A percentile compares a stretch with the other conserved stretches of the same genome.
These are phyloP conservation scores for Nephrotoma guestfalica DNA, from an alignment of 2,888 invertebrate genomes.

Conservation along the genomic window DNA sequence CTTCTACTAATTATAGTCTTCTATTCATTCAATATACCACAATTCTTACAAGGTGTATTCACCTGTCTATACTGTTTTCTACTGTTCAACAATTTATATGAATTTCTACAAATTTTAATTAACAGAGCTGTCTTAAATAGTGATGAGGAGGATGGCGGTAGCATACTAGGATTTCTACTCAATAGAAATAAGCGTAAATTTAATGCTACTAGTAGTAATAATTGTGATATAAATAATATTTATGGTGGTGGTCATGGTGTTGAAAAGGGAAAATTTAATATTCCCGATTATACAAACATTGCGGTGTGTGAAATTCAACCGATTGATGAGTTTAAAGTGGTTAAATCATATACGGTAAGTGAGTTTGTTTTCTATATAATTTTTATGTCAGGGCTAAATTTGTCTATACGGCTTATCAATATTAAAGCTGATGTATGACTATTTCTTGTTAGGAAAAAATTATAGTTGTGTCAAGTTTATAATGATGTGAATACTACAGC, in stretches of 20 bases:
- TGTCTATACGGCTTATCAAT: not conserved
- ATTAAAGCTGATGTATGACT: not conserved
- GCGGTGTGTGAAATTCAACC: conserved; percentile 41
- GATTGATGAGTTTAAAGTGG: conserved; percentile 39
- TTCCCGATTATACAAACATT: conserved; percentile 26
- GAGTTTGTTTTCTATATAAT: not conserved
- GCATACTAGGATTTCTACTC: no score
- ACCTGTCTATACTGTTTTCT: conserved; percentile 22
- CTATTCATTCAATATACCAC: conserved; percentile 16
- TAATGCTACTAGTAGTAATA: not conserved
- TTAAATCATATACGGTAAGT: conserved; percentile 34
- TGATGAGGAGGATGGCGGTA: not conserved
- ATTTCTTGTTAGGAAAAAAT: no score
- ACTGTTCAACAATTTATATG: conserved; percentile 16
- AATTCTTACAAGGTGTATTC: conserved; percentile 26
- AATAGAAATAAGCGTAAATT: not conserved
- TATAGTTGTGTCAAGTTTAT: no score
- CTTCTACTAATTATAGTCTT: conserved; percentile 6
- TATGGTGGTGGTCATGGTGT: conserved; percentile 15
- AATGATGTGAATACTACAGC: no score
- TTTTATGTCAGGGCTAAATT: not conserved
- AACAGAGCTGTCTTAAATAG: not conserved
- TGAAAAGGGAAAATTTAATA: conserved; percentile 20
- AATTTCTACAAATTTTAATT: not conserved
- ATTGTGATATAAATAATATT: not conserved